These are phyloP conservation scores for Zelleria hepariella DNA, from an alignment of 2,888 invertebrate species.

Conservation along the genomic window DNA sequence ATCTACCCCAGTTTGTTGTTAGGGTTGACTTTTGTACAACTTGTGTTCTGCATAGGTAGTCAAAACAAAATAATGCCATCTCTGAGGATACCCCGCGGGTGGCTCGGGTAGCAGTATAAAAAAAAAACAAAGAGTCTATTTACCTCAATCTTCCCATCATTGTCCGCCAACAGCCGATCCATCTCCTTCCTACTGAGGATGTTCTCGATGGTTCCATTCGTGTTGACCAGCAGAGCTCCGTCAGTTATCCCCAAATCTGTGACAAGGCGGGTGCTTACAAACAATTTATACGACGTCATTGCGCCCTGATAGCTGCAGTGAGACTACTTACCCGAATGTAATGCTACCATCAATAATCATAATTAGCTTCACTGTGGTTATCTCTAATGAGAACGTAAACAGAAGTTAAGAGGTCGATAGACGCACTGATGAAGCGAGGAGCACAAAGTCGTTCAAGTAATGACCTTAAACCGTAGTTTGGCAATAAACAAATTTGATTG, in stretches of 20 bases:
- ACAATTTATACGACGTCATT: conserved; percentile 34
- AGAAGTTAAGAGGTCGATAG: neutral
- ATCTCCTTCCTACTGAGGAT: conserved; percentile 62
- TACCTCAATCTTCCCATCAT: conserved; percentile 67
- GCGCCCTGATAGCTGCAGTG: conserved; percentile 9
- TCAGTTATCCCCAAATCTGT: conserved; percentile 64
- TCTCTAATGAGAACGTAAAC: neutral
- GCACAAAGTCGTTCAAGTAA: no score
- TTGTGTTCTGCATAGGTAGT: no score
- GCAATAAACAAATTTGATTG: no score
- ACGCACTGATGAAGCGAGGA: no score
- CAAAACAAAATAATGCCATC: no score
- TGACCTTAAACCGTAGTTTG: no score
- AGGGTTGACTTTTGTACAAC: no score
- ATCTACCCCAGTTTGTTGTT: no score
- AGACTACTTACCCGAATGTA: neutral
- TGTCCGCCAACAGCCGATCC: conserved; percentile 53
- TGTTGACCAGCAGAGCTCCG: conserved; percentile 73
- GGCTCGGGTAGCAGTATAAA: no score
- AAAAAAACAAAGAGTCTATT: conserved; percentile 9
- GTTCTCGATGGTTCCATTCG: conserved; percentile 71
- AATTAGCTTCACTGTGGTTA: neutral
- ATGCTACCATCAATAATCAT: neutral
- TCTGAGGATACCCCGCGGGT: no score
- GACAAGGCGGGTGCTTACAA: conserved; percentile 63